phyloP scores from a whole-genome alignment of 2,888 invertebrate species.

The Lepidocyrtinus sp. region DNA sequence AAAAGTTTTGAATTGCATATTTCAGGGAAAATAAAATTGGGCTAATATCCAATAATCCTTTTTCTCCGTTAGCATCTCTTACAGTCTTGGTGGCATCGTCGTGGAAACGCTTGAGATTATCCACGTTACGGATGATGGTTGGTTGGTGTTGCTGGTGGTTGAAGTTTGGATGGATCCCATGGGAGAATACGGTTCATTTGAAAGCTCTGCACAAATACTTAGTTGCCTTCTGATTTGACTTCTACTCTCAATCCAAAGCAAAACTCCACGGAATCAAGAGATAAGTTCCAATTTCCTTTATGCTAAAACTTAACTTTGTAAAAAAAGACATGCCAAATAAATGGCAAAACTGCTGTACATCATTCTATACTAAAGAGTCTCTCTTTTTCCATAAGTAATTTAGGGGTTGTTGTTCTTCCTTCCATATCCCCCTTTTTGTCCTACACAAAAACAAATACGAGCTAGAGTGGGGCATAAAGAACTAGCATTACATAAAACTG shows the following conservation, averaged over 20 bases:
- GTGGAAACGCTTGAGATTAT: background rate
- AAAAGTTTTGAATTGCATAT: slow-evolving; percentile 14
- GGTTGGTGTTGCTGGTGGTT: slow-evolving; percentile 17
- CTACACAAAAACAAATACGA: background rate
- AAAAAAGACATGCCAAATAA: slow-evolving; percentile 30
- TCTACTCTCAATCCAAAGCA: background rate
- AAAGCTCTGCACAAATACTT: slow-evolving; percentile 5
- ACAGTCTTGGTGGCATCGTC: background rate
- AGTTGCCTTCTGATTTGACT: background rate
- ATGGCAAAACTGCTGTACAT: slow-evolving; percentile 12
- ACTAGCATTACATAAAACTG: background rate
- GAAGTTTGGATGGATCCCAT: slow-evolving; percentile 16
- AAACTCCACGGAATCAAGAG: slow-evolving; percentile 18
- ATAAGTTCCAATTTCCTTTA: background rate
- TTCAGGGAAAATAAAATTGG: slow-evolving; percentile 27
- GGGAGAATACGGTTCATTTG: slow-evolving; percentile 37
- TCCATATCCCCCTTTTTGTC: background rate
- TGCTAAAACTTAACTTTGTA: background rate
- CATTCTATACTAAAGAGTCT: slow-evolving; percentile 21
- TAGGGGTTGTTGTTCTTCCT: slow-evolving; percentile 53
- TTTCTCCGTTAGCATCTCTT: background rate
- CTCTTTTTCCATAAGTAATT: slow-evolving; percentile 38
- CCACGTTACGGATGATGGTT: slow-evolving; percentile 12
- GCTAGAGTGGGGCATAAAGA: background rate
- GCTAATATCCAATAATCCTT: slow-evolving; percentile 47